These are phyloP conservation scores for Atta colombica DNA, from an alignment of 1,140 invertebrate genomes.

Conservation along the genomic window DNA sequence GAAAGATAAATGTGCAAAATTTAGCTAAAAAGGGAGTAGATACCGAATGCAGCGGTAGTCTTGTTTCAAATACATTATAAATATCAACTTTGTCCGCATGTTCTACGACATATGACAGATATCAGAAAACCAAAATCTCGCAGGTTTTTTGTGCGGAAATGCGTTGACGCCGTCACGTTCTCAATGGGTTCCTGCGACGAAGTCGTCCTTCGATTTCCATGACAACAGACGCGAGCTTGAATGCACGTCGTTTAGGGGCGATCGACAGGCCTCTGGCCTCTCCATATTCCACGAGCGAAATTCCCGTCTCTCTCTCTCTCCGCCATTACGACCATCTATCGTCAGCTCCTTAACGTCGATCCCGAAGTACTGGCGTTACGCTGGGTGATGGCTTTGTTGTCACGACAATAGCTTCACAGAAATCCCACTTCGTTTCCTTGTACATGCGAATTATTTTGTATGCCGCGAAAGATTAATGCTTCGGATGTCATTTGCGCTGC, in stretches of 20 bases:
- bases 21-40: no score
- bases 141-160: conserved; percentile 32
- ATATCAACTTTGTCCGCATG: conserved; percentile 16
- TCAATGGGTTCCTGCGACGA: conserved; percentile 63
- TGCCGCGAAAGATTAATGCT: conserved; percentile 32
- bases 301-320: conserved; percentile 74
- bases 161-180: conserved; percentile 51
- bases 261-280: conserved; percentile 79
- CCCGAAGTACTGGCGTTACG: conserved; percentile 53
- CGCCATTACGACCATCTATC: conserved; percentile 77
- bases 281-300: conserved; percentile 79
- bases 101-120: conserved; percentile 19
- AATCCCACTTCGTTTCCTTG: conserved; percentile 71
- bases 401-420: conserved; percentile 72
- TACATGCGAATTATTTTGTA: conserved; percentile 68
- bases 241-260: conserved; percentile 80
- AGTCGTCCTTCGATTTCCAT: conserved; percentile 79
- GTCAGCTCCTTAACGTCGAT: conserved; percentile 77
- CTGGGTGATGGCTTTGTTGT: conserved; percentile 71
- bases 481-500: not conserved
- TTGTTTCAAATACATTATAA: conserved; percentile 6
- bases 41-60: not conserved
- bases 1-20: no score
- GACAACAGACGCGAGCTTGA: conserved; percentile 77
- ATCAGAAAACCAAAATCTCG: conserved; percentile 46